Conservation (phyloP, 2,113 vertebrate species). For the Psophia crepitans region DNA sequence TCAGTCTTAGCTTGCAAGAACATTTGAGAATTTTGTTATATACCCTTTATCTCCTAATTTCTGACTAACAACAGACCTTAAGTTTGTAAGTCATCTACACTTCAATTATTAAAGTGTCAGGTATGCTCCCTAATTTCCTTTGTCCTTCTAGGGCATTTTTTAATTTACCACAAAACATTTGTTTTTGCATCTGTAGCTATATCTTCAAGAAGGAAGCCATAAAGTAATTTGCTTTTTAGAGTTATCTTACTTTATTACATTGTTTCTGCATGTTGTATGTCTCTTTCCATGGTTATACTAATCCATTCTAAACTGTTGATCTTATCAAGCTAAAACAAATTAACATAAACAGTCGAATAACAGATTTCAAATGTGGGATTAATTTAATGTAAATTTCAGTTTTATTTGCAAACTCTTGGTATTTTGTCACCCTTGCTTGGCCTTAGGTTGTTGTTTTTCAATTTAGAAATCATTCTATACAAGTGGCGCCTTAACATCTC, state of each 20-base stretch:
- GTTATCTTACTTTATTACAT: neutral
- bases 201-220: neutral
- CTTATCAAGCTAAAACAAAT: constrained; percentile 10
- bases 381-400: neutral
- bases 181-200: neutral
- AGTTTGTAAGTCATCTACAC: neutral
- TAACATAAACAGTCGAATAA: neutral
- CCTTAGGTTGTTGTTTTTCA: neutral
- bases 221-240: neutral
- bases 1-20: neutral
- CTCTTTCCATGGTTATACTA: neutral
- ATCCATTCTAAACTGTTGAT: neutral
- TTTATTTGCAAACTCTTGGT: neutral
- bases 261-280: neutral
- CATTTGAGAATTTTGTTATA: neutral
- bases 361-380: neutral
- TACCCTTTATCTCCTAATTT: neutral
- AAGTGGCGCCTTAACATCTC: neutral
- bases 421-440: neutral
- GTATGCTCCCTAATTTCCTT: neutral
- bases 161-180: constrained; percentile 2
- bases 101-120: neutral
- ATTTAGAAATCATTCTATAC: neutral
- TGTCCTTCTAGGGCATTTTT: neutral
- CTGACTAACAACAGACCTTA: neutral